Evolutionary conservation across 2,888 invertebrate species (phyloP).

Genomic region (Yponomeuta evonymella): DNA sequence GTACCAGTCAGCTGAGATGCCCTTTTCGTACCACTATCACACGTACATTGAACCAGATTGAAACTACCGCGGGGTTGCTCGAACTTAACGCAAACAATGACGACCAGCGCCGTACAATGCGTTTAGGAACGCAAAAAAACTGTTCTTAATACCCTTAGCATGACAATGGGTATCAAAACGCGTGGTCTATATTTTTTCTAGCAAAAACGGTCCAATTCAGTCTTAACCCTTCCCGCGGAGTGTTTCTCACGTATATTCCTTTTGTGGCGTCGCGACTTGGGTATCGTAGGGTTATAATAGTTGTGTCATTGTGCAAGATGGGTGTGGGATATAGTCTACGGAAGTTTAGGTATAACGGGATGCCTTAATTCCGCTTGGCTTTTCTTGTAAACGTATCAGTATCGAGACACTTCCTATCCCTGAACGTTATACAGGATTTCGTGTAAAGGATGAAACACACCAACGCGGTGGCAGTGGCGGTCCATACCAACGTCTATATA

Average conservation of each 20-base stretch:
- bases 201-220: constrained; percentile 4
- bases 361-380: too few species aligned
- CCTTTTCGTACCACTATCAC: too few species aligned
- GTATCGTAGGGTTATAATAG: background rate
- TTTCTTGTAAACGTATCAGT: too few species aligned
- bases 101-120: background rate
- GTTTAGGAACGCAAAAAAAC: background rate
- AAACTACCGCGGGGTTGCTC: too few species aligned
- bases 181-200: constrained; percentile 2
- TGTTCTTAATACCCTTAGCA: background rate
- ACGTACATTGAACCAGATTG: too few species aligned
- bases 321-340: background rate
- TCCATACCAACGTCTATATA: too few species aligned
- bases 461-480: too few species aligned
- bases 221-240: constrained; percentile 10
- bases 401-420: too few species aligned
- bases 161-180: constrained; percentile 4
- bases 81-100: background rate
- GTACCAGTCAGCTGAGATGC: too few species aligned
- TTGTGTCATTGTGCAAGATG: constrained; percentile 13
- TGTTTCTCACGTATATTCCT: constrained; percentile 15
- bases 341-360: too few species aligned
- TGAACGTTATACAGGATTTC: too few species aligned
- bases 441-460: too few species aligned
- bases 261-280: background rate